Evolutionary conservation across 2,888 invertebrate species (phyloP).

Genomic region (Lymantria dispar): DNA sequence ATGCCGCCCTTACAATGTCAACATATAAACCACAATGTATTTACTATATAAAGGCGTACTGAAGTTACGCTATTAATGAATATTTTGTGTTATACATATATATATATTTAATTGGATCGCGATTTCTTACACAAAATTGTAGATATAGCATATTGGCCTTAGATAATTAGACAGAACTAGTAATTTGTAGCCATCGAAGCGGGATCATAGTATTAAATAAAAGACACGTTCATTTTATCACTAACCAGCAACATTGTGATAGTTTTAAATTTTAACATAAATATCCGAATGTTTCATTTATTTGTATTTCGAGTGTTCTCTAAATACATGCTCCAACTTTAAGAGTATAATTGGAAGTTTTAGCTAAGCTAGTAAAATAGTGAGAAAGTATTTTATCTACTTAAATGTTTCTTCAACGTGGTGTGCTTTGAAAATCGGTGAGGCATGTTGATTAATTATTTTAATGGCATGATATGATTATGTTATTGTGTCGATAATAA

Average conservation of each 20-base stretch:
- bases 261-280: slow-evolving; percentile 43
- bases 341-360: neutral
- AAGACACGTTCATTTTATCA: slow-evolving; percentile 52
- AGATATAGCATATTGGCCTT: slow-evolving; percentile 77
- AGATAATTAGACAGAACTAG: slow-evolving; percentile 67
- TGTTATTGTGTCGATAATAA: neutral
- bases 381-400: too few species aligned
- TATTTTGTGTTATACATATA: slow-evolving; percentile 59
- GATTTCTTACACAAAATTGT: slow-evolving; percentile 70
- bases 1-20: slow-evolving; percentile 22
- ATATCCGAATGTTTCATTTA: slow-evolving; percentile 45
- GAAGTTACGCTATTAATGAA: slow-evolving; percentile 63
- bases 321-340: neutral
- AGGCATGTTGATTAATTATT: neutral
- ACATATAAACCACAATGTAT: slow-evolving; percentile 22
- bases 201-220: slow-evolving; percentile 73
- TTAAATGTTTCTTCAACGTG: too few species aligned
- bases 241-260: slow-evolving; percentile 56
- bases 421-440: too few species aligned
- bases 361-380: too few species aligned
- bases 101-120: slow-evolving; percentile 32
- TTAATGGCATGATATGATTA: neutral
- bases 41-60: slow-evolving; percentile 45
- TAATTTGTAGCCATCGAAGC: slow-evolving; percentile 61
- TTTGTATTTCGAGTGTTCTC: slow-evolving; percentile 16